Evolutionary conservation across 1,140 invertebrate genomes (phyloP), one percentile per base, ranked within the genome.

Genomic region (Procambarus clarkii): DNA sequence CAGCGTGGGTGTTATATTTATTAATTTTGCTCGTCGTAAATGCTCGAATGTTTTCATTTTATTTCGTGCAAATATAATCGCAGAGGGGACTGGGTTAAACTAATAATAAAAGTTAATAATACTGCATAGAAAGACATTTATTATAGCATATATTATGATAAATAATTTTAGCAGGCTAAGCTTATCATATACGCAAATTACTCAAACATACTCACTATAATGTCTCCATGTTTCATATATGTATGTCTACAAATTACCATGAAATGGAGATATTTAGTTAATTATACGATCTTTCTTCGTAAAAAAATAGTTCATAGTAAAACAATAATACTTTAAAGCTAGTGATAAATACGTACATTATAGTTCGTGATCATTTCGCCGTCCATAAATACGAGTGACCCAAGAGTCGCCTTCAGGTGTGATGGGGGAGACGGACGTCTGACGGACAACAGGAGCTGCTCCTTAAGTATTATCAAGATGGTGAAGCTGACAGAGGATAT

Each of bases 401-500:
- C 69, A 8, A 21, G 69, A 3, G 69, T 74, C 69, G 5, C 34
- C 69, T 34, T 11, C 69, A 74, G 69, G 69, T 74, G 69, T 74
- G 24, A 34, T 74, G 69, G 24, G 11, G 0, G 24, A 34, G 69
- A 24, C 5, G 0, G n/a, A 34, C n/a, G 7, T 0, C 24, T 74
- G 24, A 34, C 3, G 18, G 64, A 58, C 54, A 0, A 7, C 60
- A 34, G 0, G 0, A 34, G 3, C 69, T 1, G 5, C 24, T 9
- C 69, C 4, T 2, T 18, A 69, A 69, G 21, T 34, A 8, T 74
- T 74, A 9, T 50, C 71, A 86, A 71, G 69, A 90, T 87, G 82
- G 85, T 93, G 92, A 96, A 96, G 83, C 95, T 98, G 93, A 98
- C 97, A 11, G 97, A 98, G 95, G 97, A 98, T 95, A 98, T 98